Percentiles rank a stretch among this genome's conserved stretches.
Evolutionary conservation across 2,797 vertebrate species (phyloP).

Genomic region (Pseudocheirus occidentalis): DNA sequence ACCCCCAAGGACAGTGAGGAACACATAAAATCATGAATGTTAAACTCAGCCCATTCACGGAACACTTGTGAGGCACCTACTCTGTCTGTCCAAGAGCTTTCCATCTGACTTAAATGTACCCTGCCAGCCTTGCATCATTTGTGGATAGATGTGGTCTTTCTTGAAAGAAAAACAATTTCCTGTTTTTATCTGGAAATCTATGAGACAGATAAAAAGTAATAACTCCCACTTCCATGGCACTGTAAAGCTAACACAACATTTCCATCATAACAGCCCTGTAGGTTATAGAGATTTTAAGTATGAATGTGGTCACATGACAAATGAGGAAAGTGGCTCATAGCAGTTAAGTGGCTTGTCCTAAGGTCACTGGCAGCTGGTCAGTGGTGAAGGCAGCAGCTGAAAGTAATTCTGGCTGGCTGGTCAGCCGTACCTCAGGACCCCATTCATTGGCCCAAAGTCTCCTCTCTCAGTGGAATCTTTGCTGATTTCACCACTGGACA

Average conservation of each 20-base stretch:
- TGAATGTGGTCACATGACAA: not conserved
- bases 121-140: not conserved
- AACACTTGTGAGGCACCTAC: not conserved
- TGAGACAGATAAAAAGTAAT: not conserved
- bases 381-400: not conserved
- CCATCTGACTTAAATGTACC: not conserved
- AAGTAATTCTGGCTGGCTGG: not conserved
- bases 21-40: not conserved
- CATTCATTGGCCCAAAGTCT: not conserved
- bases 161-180: not conserved
- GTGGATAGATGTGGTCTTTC: not conserved
- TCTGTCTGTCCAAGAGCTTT: not conserved
- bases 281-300: not conserved
- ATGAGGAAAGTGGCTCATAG: not conserved
- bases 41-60: not conserved
- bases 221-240: not conserved
- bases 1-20: not conserved
- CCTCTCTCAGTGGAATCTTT: not conserved
- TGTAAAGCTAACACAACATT: not conserved
- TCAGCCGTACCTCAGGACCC: not conserved
- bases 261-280: not conserved
- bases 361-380: not conserved
- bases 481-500: not conserved
- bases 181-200: not conserved
- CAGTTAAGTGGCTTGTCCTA: not conserved